These are phyloP conservation scores for Nyctibius bracteatus DNA, from an alignment of 2,113 vertebrate species.

Conservation along the genomic window DNA sequence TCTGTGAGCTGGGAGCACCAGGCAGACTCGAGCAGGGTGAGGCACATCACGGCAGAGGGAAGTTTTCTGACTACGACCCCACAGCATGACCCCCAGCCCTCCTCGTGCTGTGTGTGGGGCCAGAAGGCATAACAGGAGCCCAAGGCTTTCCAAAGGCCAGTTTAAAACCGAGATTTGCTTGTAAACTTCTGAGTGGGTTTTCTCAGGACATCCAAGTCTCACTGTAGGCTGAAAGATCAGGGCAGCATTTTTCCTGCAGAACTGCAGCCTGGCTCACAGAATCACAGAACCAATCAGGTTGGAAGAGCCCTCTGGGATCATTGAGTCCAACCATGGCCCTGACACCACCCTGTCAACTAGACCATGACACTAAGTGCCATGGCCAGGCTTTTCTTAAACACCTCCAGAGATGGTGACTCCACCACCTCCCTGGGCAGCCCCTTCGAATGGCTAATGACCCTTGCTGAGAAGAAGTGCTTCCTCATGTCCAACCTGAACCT, in stretches of 20 bases:
- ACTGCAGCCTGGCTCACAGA: accelerated
- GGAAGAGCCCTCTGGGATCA: too few species aligned
- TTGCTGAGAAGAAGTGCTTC: too few species aligned
- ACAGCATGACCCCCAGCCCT: too few species aligned
- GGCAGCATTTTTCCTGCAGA: background rate
- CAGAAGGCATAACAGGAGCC: background rate
- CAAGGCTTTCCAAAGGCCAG: background rate
- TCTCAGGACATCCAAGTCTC: background rate
- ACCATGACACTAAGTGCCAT: too few species aligned
- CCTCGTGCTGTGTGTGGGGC: background rate
- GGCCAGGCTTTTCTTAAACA: too few species aligned
- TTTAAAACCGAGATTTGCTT: background rate
- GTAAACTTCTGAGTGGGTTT: background rate
- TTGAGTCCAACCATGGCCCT: too few species aligned
- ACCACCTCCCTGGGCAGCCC: too few species aligned
- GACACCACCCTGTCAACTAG: too few species aligned
- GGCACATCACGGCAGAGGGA: background rate
- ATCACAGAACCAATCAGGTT: too few species aligned
- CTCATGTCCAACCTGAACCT: too few species aligned
- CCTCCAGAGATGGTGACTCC: too few species aligned
- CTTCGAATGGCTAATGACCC: too few species aligned
- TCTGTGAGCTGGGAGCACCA: background rate
- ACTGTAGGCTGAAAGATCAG: background rate
- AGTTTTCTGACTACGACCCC: background rate
- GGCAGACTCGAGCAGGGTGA: background rate